These are phyloP conservation scores for Neolamprologus sp. DNA, from an alignment of 2,113 vertebrate genomes.

Conservation along the genomic window DNA sequence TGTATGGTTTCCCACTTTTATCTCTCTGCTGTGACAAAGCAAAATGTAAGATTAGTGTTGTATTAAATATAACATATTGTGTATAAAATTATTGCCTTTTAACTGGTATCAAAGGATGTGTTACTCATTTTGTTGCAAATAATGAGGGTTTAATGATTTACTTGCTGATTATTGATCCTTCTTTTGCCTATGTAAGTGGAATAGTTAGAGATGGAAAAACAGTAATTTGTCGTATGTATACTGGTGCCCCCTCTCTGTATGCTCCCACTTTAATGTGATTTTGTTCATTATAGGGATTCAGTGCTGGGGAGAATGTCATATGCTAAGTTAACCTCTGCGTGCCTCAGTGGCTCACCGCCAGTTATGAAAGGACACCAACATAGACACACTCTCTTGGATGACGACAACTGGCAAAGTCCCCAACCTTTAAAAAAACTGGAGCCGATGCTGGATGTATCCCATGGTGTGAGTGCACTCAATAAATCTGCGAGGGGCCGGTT, in stretches of 20 bases:
- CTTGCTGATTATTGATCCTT: not conserved
- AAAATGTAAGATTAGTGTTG: not conserved
- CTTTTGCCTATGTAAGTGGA: not conserved
- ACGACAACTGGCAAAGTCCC: slow-evolving; percentile 61
- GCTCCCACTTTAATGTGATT: slow-evolving; percentile 41
- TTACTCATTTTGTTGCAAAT: not conserved
- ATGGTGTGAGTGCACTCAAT: slow-evolving; percentile 52
- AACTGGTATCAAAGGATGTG: not conserved
- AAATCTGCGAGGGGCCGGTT: slow-evolving; percentile 56
- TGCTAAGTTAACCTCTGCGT: slow-evolving; percentile 67
- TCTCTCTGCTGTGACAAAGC: not conserved
- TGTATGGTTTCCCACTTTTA: not conserved
- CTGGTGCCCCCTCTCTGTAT: not conserved
- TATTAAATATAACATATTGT: not conserved
- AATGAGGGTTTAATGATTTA: slow-evolving; percentile 4
- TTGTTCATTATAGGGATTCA: slow-evolving; percentile 33
- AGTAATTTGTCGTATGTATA: not conserved
- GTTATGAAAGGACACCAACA: slow-evolving; percentile 52
- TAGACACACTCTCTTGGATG: slow-evolving; percentile 43
- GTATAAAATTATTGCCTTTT: not conserved
- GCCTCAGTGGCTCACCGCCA: slow-evolving; percentile 49
- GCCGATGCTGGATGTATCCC: slow-evolving; percentile 23
- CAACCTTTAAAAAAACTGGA: slow-evolving; percentile 47
- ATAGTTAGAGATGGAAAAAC: not conserved
- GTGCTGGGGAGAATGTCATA: slow-evolving; percentile 57